Base-by-base conservation (phyloP, 1,140 invertebrate genomes). In the Heliconius hewitsoni region DNA sequence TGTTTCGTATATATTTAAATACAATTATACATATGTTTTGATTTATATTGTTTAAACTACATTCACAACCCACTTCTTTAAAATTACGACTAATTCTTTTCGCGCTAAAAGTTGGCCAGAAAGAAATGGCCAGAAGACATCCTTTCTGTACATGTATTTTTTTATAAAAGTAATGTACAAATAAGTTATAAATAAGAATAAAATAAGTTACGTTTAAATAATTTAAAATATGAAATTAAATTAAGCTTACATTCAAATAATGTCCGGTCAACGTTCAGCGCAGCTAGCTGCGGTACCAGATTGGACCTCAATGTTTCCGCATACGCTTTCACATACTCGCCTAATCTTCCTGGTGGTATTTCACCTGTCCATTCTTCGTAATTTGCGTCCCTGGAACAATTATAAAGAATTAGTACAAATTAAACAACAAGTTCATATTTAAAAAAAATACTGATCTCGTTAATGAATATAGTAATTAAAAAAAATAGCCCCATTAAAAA, bases 361-460 rank as follows among this genome's bases (percentile, higher is more conserved):
- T 97, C 95, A 76, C 96, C 97, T 88, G 99, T 98, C 98, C 98
- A 99, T 50, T 99, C 98, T 85, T 99, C 98, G 16, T 84, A 84
- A 73, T 84, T 87, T 27, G 83, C 57, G 19, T 87, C 86, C 11
- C 86, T 87, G 73, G 71, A 78, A 77, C 19, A 9, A 50, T 50
- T 8, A 50, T 74, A 37, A 71, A 30, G 2, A 34, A 16, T 71
- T 34, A 6, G 18, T 52, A 6, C 18, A 52, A 19, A 8, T 52
- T 13, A 71, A 11, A 34, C 34, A 37, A 71, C 27, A 34, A 71
- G 27, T 18, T 34, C 5, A 19, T 16, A 71, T 46, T 46, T 46
- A 37, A 37, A 37, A 71, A 23, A 27, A 71, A 18, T 16, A 71
- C 8, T 37, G 6, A 37, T 13, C 4, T 46, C 11, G 11, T 46